Conservation (phyloP, 2,797 vertebrate species). For the Artibeus jamaicensis region DNA sequence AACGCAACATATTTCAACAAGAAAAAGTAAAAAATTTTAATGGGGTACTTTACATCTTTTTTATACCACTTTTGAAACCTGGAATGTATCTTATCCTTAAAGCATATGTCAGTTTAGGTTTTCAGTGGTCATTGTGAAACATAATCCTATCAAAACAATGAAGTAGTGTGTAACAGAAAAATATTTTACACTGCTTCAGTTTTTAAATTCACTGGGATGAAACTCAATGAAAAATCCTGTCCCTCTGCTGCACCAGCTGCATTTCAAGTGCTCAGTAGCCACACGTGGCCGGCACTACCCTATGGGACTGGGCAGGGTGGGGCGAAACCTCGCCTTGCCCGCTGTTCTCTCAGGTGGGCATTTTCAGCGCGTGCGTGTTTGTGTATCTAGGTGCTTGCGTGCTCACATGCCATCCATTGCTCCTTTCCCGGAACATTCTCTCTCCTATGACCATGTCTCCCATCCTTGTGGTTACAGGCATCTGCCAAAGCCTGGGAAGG, state of each 20-base stretch:
- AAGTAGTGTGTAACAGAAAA: not conserved
- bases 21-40: not conserved
- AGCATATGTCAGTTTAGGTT: not conserved
- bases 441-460: not conserved
- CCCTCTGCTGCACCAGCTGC: not conserved
- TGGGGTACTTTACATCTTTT: not conserved
- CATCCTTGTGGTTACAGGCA: not conserved
- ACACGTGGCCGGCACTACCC: no score
- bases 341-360: not conserved
- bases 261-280: not conserved
- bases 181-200: not conserved
- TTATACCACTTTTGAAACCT: not conserved
- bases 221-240: not conserved
- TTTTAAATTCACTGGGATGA: not conserved
- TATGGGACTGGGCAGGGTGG: not conserved
- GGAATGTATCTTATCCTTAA: not conserved
- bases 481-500: not conserved
- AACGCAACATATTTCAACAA: not conserved
- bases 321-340: not conserved
- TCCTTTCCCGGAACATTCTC: not conserved
- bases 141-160: not conserved
- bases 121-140: not conserved
- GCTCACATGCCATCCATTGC: not conserved
- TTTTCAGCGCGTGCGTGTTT: not conserved
- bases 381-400: no score